Evolutionary conservation across 2,797 vertebrate genomes (phyloP).

Genomic region (Thripadectes ignobilis): DNA sequence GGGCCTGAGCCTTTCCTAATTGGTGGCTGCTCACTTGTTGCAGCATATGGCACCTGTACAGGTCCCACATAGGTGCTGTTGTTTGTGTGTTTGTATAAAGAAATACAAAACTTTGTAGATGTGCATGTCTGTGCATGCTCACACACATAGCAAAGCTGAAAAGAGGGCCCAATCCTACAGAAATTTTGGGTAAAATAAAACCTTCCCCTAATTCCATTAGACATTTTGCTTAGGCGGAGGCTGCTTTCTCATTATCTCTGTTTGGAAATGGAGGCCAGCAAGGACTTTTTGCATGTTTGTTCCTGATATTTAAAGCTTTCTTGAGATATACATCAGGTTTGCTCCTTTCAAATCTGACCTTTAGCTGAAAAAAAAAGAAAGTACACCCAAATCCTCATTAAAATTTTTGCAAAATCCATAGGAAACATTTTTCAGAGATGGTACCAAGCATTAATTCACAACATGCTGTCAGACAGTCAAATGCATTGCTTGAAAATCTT

Average conservation of each 20-base stretch:
- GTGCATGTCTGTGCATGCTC: fast-evolving
- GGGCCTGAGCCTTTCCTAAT: neutral
- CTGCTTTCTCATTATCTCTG: neutral
- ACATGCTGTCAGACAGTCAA: neutral
- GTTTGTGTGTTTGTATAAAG: neutral
- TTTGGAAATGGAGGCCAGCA: neutral
- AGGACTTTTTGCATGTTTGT: neutral
- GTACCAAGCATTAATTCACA: neutral
- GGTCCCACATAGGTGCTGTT: neutral
- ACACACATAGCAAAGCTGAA: neutral
- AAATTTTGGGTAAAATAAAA: neutral
- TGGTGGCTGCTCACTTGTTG: neutral
- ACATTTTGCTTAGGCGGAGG: neutral
- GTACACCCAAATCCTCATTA: neutral
- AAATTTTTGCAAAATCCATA: neutral
- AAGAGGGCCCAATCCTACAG: neutral
- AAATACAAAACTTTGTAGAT: neutral
- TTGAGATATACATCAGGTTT: neutral
- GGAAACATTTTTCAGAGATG: neutral
- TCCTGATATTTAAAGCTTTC: neutral
- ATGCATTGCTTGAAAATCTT: neutral
- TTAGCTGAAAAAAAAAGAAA: neutral
- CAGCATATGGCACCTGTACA: neutral
- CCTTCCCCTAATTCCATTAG: neutral
- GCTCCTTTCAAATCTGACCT: conserved; percentile 11